Evolutionary conservation across 2,797 vertebrate genomes (phyloP).

Genomic region (Channallabes apus): DNA sequence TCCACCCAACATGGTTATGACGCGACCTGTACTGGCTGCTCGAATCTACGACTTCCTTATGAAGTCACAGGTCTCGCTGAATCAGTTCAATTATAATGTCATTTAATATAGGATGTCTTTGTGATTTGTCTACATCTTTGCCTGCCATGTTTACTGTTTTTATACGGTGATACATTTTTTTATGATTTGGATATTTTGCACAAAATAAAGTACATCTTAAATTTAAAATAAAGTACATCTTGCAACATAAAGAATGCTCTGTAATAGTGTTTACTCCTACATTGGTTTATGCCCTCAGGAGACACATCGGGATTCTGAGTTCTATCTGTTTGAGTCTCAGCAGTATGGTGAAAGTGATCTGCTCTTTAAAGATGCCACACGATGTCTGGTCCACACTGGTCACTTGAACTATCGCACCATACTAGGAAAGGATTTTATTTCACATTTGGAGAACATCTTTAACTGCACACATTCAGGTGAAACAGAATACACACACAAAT

Average conservation of each 20-base stretch:
- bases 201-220: not conserved
- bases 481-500: not conserved
- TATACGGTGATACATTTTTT: not conserved
- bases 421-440: conserved; percentile 78
- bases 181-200: not conserved
- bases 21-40: conserved; percentile 80
- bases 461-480: conserved; percentile 85
- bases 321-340: conserved; percentile 82
- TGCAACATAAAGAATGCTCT: not conserved
- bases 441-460: conserved; percentile 78
- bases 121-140: not conserved
- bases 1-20: conserved; percentile 85
- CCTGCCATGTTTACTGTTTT: not conserved
- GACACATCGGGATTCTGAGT: conserved; percentile 71
- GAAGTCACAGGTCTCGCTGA: conserved; percentile 81
- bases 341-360: conserved; percentile 84
- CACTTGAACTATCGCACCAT: conserved; percentile 78
- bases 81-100: not conserved
- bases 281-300: conserved; percentile 68
- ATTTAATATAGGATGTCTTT: not conserved
- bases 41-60: conserved; percentile 84
- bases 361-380: conserved; percentile 86
- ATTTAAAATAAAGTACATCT: not conserved
- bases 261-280: not conserved
- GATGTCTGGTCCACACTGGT: conserved; percentile 77